Conservation (phyloP, 1,140 invertebrate species). For the Spodoptera litura region DNA sequence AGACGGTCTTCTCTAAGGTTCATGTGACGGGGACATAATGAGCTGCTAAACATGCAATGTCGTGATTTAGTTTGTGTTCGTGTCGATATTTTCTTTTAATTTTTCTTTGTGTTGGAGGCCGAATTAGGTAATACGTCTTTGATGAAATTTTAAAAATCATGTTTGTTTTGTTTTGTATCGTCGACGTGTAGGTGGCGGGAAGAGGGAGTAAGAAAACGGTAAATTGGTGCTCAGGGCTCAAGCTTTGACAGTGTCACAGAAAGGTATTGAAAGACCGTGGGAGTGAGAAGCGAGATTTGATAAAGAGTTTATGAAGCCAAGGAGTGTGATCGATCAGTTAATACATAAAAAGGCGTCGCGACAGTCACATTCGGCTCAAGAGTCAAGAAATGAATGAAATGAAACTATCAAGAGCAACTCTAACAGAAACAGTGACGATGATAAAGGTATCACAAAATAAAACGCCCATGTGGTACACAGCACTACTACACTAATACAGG, state of each 20-base stretch:
- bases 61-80: conserved; percentile 76
- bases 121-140: conserved; percentile 60
- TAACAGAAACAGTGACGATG: conserved; percentile 83
- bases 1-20: conserved; percentile 82
- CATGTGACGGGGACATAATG: conserved; percentile 81
- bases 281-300: conserved; percentile 74
- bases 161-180: conserved; percentile 58
- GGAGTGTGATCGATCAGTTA: conserved; percentile 63
- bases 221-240: conserved; percentile 75
- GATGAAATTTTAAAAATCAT: conserved; percentile 56
- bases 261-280: conserved; percentile 70
- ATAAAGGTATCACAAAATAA: conserved; percentile 86
- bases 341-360: conserved; percentile 74
- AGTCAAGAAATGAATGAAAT: conserved; percentile 82
- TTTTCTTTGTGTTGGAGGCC: conserved; percentile 68
- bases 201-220: conserved; percentile 62
- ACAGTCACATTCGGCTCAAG: conserved; percentile 79
- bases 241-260: conserved; percentile 77
- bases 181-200: conserved; percentile 68
- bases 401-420: conserved; percentile 83
- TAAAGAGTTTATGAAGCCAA: conserved; percentile 71
- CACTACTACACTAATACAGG: conserved; percentile 68
- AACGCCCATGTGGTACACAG: conserved; percentile 81
- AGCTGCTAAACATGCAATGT: conserved; percentile 84
- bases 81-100: conserved; percentile 59